Base-by-base conservation (phyloP, 2,888 invertebrate genomes). In the Actias luna region DNA sequence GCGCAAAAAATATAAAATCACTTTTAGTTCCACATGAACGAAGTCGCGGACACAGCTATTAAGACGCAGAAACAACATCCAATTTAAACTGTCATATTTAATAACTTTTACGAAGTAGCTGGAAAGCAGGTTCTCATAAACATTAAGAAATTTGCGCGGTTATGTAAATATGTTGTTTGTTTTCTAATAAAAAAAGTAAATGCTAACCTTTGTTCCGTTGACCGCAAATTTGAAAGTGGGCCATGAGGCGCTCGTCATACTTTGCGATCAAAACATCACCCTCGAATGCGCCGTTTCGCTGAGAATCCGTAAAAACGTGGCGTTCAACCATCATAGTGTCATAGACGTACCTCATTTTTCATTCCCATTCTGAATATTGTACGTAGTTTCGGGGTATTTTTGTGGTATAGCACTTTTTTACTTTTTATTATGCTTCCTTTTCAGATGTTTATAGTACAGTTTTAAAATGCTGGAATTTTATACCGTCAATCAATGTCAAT, bases 201-300 rank as follows among this genome's bases (percentile, higher is more conserved):
- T 77, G 78, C 75, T 75, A 82, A 78, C 79, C 77, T 77, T 79
- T 84, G 80, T 71, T 69, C 72, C 65, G 74, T 64, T 80, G 79
- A 80, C 81, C 84, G 82, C 80, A 73, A 78, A 74, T 79, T 77
- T 70, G 77, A 83, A 88, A 86, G 80, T 87, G 79, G 87, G 84
- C 78, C 85, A 79, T 76, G 73, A 63, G 46, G 70, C 67, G 69
- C 64, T 73, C 69, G 66, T 74, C 76, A 69, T 69, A 65, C 68
- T 75, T 70, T 72, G 68, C 70, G 64, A 61, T 50, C 60, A 65
- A 67, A 74, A 73, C 69, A 64, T 65, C 62, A 67, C 64, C 60
- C 66, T 61, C 50, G 64, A 69, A 60, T 50, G 58, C 64, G 58
- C 61, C 18, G 61, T 64, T 68, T 67, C 62, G 63, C 59, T 60